phyloP scores from a whole-genome alignment of 2,888 invertebrate species.

The Scaptomyza cyrtandrae region DNA sequence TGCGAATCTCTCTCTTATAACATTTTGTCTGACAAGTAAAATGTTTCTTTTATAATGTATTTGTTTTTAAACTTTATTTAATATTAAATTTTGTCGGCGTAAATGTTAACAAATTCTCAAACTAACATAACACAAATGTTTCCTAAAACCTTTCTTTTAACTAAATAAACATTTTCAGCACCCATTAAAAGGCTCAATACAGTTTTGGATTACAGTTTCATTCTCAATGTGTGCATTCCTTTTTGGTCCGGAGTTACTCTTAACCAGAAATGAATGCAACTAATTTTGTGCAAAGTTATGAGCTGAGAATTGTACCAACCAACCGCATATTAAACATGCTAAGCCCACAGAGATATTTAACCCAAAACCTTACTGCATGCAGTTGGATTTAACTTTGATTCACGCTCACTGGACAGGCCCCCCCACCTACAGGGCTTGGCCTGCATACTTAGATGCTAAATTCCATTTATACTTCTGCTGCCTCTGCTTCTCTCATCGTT shows the following conservation, averaged over 20 bases:
- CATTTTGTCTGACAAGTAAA: neutral
- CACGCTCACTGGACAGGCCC: neutral
- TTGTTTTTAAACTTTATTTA: neutral
- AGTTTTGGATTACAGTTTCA: neutral
- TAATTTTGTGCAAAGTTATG: conserved; percentile 51
- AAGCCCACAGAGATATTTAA: conserved; percentile 53
- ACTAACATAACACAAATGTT: neutral
- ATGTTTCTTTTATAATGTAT: neutral
- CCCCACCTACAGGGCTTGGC: neutral
- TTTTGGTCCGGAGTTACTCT: conserved; percentile 15
- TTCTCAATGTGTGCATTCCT: neutral
- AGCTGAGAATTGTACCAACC: conserved; percentile 37
- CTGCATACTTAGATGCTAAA: conserved; percentile 47
- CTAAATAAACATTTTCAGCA: neutral
- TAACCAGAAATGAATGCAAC: conserved; percentile 45
- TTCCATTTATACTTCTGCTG: conserved; percentile 35
- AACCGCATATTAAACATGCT: conserved; percentile 45
- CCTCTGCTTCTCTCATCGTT: neutral
- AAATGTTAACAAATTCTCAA: neutral
- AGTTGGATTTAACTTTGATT: conserved; percentile 53
- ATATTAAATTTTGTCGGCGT: too few species aligned
- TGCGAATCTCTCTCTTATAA: neutral
- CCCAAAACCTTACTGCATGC: conserved; percentile 47
- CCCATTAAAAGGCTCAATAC: neutral
- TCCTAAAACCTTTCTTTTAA: neutral